Evolutionary conservation across 1,140 invertebrate species (phyloP), one percentile per base, ranked within the genome.

Genomic region (Arion vulgaris): DNA sequence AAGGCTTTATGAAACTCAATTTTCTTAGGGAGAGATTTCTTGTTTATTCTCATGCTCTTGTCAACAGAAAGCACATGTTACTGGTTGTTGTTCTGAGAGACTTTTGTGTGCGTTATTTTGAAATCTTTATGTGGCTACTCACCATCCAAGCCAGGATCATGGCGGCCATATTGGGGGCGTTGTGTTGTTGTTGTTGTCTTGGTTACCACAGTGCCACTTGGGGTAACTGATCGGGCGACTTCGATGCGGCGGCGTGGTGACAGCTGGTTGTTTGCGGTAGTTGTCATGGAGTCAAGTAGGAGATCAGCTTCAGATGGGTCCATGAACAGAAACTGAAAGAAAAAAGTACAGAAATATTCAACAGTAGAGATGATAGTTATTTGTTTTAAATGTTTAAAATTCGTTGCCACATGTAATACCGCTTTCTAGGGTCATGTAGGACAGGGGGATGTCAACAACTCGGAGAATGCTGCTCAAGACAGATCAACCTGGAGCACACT

Each of bases 271-370:
- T 77, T 84, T 28, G 49, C 66, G 11, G 82, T 74, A n/a, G 79
- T 74, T 23, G 83, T 66, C 57, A 85, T 84, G 28, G 85, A 82
- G 62, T 85, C 77, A 36, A 85, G 83, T 13, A 87, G 74, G 4
- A 84, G 81, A 32, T 87, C 85, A n/a, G 87, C 87, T 74, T 93
- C 91, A 32, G 86, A 85, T 32, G 87, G 86, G 69, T 98, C 96
- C 92, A 97, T 96, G 92, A 97, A 97, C 69, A 97, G 94, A 93
- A 98, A 97, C 96, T 97, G 94, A 39, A 93, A 94, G 85, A 57
- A 74, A 51, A 73, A 84, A 81, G 39, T 57, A 15, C 1, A 15
- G 2, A 57, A 57, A 5, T 4, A 5, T 57, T 57, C n/a, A n/a
- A n/a, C n/a, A n/a, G n/a, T n/a, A n/a, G n/a, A n/a, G n/a, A n/a